These are phyloP conservation scores for Mus caroli DNA, from an alignment of 2,797 vertebrate genomes.

Conservation along the genomic window DNA sequence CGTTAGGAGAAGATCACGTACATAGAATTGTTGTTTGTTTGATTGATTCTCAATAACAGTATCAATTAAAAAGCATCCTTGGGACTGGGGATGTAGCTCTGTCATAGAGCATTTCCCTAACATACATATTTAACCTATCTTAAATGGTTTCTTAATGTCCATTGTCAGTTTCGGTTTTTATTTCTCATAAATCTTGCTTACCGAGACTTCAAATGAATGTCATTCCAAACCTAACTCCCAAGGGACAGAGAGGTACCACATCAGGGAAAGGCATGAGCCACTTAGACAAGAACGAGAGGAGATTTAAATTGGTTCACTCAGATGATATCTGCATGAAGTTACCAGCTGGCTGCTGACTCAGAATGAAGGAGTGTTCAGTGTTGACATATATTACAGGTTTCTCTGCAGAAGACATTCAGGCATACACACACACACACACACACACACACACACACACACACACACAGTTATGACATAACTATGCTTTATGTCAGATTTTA, in stretches of 20 bases:
- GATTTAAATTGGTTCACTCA: constrained; percentile 55
- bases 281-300: constrained; percentile 40
- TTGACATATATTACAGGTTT: not conserved
- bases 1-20: constrained; percentile 8
- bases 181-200: constrained; percentile 63
- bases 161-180: constrained; percentile 64
- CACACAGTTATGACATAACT: not conserved
- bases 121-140: constrained; percentile 34
- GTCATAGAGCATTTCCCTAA: not conserved
- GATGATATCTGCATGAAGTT: not conserved
- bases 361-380: not conserved
- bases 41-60: constrained; percentile 47
- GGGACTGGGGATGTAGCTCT: not conserved
- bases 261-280: constrained; percentile 28
- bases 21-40: not conserved
- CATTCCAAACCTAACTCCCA: constrained; percentile 39
- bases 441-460: not conserved
- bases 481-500: constrained; percentile 32
- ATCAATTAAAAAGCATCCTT: constrained; percentile 52
- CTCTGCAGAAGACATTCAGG: not conserved
- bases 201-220: constrained; percentile 39
- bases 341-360: not conserved
- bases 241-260: constrained; percentile 26
- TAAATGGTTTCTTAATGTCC: constrained; percentile 1
- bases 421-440: not conserved